Percentiles rank a stretch among this genome's conserved stretches.
phyloP scores from a whole-genome alignment of 1,140 invertebrate genomes.

The Eueides isabella region DNA sequence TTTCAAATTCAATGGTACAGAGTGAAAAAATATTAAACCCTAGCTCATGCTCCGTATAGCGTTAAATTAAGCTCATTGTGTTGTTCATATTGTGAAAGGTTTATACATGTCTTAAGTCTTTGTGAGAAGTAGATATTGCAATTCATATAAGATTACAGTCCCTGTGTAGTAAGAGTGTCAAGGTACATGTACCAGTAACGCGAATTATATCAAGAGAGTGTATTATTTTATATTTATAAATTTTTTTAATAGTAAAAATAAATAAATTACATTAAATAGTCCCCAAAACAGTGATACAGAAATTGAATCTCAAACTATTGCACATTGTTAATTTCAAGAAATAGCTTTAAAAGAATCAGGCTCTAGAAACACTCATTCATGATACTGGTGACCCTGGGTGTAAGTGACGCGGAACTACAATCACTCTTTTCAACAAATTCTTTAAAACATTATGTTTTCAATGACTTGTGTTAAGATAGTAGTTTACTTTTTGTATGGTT shows the following conservation, averaged over 20 bases:
- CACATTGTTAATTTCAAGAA: slow-evolving; percentile 12
- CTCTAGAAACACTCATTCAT: slow-evolving; percentile 52
- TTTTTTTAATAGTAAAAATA: neutral
- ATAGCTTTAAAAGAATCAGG: slow-evolving; percentile 43
- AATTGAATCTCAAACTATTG: no score
- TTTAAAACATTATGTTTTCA: slow-evolving; percentile 18
- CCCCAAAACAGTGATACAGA: neutral
- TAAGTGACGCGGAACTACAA: slow-evolving; percentile 58
- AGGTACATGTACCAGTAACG: slow-evolving; percentile 43
- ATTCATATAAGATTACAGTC: slow-evolving; percentile 62
- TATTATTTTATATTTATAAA: neutral
- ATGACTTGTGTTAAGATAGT: neutral
- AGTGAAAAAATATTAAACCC: slow-evolving; percentile 15
- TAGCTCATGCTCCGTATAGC: slow-evolving; percentile 19
- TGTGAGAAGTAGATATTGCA: slow-evolving; percentile 62
- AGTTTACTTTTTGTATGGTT: neutral
- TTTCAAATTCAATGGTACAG: slow-evolving; percentile 7
- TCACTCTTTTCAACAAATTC: slow-evolving; percentile 51
- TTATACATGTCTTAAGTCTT: slow-evolving; percentile 41
- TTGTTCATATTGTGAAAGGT: slow-evolving; percentile 34
- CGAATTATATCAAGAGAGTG: slow-evolving; percentile 42
- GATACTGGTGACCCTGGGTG: slow-evolving; percentile 56
- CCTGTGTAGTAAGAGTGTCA: slow-evolving; percentile 56
- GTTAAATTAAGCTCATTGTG: slow-evolving; percentile 18
- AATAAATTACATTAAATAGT: neutral